These are phyloP conservation scores for Gallinago media DNA, from an alignment of 2,113 vertebrate genomes.

Conservation along the genomic window DNA sequence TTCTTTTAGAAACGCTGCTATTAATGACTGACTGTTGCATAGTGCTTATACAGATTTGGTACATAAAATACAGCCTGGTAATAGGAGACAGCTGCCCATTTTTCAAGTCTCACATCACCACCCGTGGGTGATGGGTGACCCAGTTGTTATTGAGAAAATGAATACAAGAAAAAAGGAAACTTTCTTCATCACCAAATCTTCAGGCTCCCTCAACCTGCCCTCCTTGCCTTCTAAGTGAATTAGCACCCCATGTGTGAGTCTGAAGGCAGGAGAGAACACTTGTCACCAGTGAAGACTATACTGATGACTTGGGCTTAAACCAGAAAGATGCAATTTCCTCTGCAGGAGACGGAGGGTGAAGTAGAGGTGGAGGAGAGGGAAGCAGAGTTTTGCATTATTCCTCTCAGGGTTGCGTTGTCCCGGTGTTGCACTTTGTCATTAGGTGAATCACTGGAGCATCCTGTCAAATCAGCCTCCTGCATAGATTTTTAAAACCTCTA, in stretches of 20 bases:
- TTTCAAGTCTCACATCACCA: neutral
- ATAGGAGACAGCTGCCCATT: neutral
- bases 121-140: neutral
- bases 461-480: constrained; percentile 67
- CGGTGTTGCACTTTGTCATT: neutral
- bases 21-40: neutral
- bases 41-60: neutral
- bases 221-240: neutral
- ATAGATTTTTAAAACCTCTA: constrained; percentile 39
- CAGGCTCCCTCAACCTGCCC: neutral
- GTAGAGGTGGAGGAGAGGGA: neutral
- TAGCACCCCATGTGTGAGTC: neutral
- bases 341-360: neutral
- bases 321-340: neutral
- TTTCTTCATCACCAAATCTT: neutral
- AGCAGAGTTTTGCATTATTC: neutral
- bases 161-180: neutral
- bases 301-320: neutral
- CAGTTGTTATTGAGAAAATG: neutral
- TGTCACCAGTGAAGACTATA: neutral
- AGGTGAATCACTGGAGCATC: constrained; percentile 45
- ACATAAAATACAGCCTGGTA: neutral
- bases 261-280: neutral
- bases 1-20: neutral
- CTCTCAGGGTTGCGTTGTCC: fast-evolving